These are phyloP conservation scores for Diceros bicornis DNA, from an alignment of 2,797 vertebrate genomes.

Conservation along the genomic window DNA sequence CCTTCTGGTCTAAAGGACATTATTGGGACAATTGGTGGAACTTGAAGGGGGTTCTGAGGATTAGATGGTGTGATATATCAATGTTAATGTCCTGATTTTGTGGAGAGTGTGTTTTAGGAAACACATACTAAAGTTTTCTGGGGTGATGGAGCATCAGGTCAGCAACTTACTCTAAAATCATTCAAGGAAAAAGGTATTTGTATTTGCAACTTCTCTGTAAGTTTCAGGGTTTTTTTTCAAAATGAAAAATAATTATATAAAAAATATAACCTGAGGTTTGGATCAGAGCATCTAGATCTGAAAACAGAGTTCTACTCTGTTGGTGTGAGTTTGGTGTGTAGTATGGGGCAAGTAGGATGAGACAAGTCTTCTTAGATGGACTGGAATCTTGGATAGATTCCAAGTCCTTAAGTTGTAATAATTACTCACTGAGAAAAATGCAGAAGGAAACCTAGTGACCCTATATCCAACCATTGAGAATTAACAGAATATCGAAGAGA, in stretches of 20 bases:
- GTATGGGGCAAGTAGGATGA: not conserved
- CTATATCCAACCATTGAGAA: not conserved
- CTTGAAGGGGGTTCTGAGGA: not conserved
- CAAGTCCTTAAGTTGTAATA: not conserved
- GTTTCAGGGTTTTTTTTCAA: not conserved
- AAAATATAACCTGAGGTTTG: not conserved
- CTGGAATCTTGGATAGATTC: not conserved
- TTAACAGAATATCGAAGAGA: conserved; percentile 17
- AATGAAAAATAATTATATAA: not conserved
- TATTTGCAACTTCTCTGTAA: not conserved
- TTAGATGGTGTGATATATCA: not conserved
- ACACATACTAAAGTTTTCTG: not conserved
- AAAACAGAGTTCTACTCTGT: not conserved
- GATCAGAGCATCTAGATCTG: not conserved
- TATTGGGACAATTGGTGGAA: not conserved
- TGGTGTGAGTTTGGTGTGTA: not conserved
- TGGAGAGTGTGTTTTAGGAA: not conserved
- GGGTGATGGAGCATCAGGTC: not conserved
- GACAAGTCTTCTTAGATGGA: not conserved
- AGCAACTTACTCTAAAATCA: not conserved
- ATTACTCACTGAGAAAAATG: conserved; percentile 12
- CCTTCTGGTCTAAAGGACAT: not conserved
- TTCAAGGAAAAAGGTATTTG: not conserved
- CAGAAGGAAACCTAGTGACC: not conserved
- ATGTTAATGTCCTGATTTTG: not conserved